Percentiles rank a stretch among this genome's conserved stretches.
Evolutionary conservation across 2,113 vertebrate species (phyloP).

Genomic region (Tautogolabrus adspersus): DNA sequence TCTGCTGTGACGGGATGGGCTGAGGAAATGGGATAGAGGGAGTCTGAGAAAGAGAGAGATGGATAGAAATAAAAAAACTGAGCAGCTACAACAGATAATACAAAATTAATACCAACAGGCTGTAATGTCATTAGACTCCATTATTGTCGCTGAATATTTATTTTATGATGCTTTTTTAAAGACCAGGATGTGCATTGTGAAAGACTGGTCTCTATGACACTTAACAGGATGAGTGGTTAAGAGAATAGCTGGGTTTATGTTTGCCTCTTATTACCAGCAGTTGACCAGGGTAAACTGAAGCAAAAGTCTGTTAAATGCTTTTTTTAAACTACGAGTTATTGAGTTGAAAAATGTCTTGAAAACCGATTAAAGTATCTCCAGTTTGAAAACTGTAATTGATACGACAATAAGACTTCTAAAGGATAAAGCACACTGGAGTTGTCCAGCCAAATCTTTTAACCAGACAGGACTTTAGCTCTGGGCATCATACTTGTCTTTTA

Average conservation of each 20-base stretch:
- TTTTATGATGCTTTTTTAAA: slow-evolving; percentile 5
- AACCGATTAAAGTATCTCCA: background rate
- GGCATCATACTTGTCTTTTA: slow-evolving; percentile 17
- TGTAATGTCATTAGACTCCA: background rate
- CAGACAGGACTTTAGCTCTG: slow-evolving; percentile 2
- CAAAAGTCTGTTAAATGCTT: too few species aligned
- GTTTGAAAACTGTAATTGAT: slow-evolving; percentile 24
- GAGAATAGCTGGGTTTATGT: slow-evolving; percentile 2
- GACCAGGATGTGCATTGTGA: background rate
- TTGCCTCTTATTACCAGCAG: slow-evolving; percentile 3
- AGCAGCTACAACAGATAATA: too few species aligned
- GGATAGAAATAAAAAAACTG: too few species aligned
- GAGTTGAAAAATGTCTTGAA: background rate
- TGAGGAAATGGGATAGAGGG: too few species aligned
- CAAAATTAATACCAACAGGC: background rate
- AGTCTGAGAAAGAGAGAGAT: too few species aligned
- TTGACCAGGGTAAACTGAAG: background rate
- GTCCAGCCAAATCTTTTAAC: slow-evolving; percentile 16
- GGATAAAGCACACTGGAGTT: slow-evolving; percentile 8
- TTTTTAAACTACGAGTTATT: slow-evolving; percentile 2
- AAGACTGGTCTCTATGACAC: background rate
- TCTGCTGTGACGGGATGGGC: too few species aligned
- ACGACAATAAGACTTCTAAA: background rate
- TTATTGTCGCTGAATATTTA: background rate
- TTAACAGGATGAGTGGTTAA: background rate